Percentiles rank a stretch among this genome's conserved stretches.
These are phyloP conservation scores for Tenthredo scrophulariae DNA, from an alignment of 2,888 invertebrate genomes.

Conservation along the genomic window DNA sequence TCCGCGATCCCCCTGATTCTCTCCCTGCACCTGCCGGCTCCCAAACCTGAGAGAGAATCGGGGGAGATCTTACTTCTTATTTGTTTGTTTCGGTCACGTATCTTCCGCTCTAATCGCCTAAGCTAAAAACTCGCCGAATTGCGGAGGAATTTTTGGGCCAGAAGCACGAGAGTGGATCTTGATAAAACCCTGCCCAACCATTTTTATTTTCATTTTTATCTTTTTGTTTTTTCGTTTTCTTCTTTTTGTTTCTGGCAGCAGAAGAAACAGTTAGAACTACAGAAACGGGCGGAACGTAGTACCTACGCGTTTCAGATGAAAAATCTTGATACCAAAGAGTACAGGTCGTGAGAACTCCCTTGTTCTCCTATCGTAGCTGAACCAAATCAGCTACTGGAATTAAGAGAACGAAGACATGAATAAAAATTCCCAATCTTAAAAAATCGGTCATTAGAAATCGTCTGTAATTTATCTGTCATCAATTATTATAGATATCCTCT, in stretches of 20 bases:
- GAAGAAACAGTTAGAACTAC: slow-evolving; percentile 62
- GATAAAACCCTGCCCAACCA: slow-evolving; percentile 66
- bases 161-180: slow-evolving; percentile 66
- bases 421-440: not conserved
- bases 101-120: slow-evolving; percentile 73
- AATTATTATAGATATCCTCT: not conserved
- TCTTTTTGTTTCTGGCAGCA: slow-evolving; percentile 8
- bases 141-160: slow-evolving; percentile 71
- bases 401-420: not conserved
- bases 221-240: not conserved
- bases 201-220: slow-evolving; percentile 56
- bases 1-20: slow-evolving; percentile 30
- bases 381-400: slow-evolving; percentile 25
- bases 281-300: slow-evolving; percentile 48
- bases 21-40: slow-evolving; percentile 44
- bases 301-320: slow-evolving; percentile 55
- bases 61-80: slow-evolving; percentile 66
- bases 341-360: slow-evolving; percentile 28
- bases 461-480: not conserved
- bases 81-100: slow-evolving; percentile 73
- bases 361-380: not conserved
- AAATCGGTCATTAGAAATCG: not conserved
- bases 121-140: slow-evolving; percentile 69
- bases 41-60: slow-evolving; percentile 41
- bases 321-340: slow-evolving; percentile 52